Evolutionary conservation across 2,888 invertebrate genomes (phyloP).

Genomic region (Melanchra persicariae): DNA sequence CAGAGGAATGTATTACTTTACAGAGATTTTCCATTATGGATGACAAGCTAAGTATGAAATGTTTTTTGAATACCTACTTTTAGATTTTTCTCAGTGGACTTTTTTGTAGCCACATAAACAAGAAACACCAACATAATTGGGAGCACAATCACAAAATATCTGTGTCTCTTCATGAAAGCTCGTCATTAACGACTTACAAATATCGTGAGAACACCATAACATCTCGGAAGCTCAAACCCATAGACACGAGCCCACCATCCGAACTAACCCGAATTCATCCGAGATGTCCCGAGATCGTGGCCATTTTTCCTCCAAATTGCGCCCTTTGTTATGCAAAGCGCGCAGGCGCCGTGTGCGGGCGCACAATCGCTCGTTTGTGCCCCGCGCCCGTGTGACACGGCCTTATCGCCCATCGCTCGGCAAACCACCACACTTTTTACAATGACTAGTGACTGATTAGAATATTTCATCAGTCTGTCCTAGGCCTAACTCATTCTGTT

Average conservation of each 20-base stretch:
- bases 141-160: background rate
- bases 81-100: background rate
- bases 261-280: constrained; percentile 73
- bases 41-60: too few species aligned
- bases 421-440: constrained; percentile 82
- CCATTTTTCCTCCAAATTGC: constrained; percentile 91
- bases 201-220: constrained; percentile 38
- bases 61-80: too few species aligned
- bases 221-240: constrained; percentile 38
- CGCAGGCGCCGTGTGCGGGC: constrained; percentile 89
- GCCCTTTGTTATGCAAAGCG: constrained; percentile 90
- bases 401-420: constrained; percentile 84
- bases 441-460: constrained; percentile 88
- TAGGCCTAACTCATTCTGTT: constrained; percentile 77
- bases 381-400: constrained; percentile 83
- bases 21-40: background rate
- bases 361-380: constrained; percentile 84
- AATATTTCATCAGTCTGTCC: constrained; percentile 87
- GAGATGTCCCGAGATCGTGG: constrained; percentile 85
- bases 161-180: background rate
- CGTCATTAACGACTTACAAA: constrained; percentile 3
- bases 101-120: background rate
- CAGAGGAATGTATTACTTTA: background rate
- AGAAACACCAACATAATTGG: too few species aligned
- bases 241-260: constrained; percentile 75